Evolutionary conservation across 92 coral and sea anemone species (phyloP), one percentile per base, ranked within the genome.

Genomic region (Pocillopora meandrina): DNA sequence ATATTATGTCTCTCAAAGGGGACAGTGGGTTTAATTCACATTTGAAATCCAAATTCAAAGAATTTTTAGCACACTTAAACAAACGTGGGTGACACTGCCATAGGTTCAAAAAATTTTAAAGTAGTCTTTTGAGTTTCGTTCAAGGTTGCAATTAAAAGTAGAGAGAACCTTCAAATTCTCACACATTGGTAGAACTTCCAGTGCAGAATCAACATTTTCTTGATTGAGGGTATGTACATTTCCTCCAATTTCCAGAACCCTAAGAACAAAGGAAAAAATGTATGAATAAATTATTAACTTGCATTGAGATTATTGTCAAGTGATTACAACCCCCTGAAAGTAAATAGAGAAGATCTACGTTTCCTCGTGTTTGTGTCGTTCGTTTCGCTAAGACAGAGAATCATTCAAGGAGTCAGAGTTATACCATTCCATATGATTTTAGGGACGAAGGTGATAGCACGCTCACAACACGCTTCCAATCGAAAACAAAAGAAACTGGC

Each of bases 61-160:
- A 26, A 26, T 26, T 26, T 26, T 61, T 61, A n/a, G 65, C 65
- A 61, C 65, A 0, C 65, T 61, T n/a, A 61, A 61, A 61, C 65
- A 61, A 61, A 61, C 15, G 65, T 61, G 65, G 65, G 65, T 61
- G 65, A 61, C 65, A 61, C 65, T 61, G 65, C 65, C 65, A 61
- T 14, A 7, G 65, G 19, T 14, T 2, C 65, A 61, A 61, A 61
- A 5, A 61, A 2, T 15, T n/a, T 61, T 61, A n/a, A 61, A 8
- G 65, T 61, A 61, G 19, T 61, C 65, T n/a, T 61, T n/a, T 15
- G 17, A 14, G 15, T 14, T 61, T 61, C 17, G 19, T 61, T 14
- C 19, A 61, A 61, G 65, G 17, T n/a, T 61, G 65, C 19, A 61
- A 61, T 61, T 61, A 14, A 61, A 15, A 61, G 8, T 15, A 61